Evolutionary conservation across 2,888 invertebrate species (phyloP), one percentile per base, ranked within the genome.

Genomic region (Dryocosmus kuriphilus): DNA sequence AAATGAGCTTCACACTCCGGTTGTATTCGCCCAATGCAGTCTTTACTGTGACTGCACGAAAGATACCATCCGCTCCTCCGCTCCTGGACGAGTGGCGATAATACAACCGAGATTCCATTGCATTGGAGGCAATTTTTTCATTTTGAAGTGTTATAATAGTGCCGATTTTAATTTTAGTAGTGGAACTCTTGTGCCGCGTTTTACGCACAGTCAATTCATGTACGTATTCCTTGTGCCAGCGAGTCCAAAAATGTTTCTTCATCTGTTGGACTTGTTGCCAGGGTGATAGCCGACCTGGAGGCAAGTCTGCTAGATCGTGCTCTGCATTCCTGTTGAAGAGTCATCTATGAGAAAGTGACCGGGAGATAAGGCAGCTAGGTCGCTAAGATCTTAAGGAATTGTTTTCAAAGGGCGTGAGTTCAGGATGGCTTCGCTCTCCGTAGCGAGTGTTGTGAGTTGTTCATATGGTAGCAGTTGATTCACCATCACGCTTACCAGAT

Each of bases 41-140:
- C 46, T 60, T 75, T 32, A 80, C 74, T 27, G 71, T 51, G 16
- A 78, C 76, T 2, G 60, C 75, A 51, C 78, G 75, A 51, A 60
- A 24, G 14, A 80, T 19, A 38, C 78, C 78, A 75, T 75, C 77
- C 22, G 38, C 61, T 30, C 81, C n/a, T n/a, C n/a, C n/a, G n/a
- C n/a, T n/a, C n/a, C n/a, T n/a, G n/a, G n/a, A n/a, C n/a, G n/a
- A n/a, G n/a, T n/a, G n/a, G n/a, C n/a, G n/a, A n/a, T n/a, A n/a
- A n/a, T n/a, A n/a, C n/a, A n/a, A n/a, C n/a, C n/a, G n/a, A n/a
- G n/a, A n/a, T n/a, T n/a, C n/a, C n/a, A n/a, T n/a, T n/a, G n/a
- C n/a, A n/a, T n/a, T n/a, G n/a, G n/a, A n/a, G n/a, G n/a, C n/a
- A n/a, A n/a, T n/a, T n/a, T n/a, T n/a, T n/a, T n/a, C n/a, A n/a